Percentiles rank a stretch among this genome's conserved stretches.
phyloP scores from a whole-genome alignment of 2,888 invertebrate genomes.

The Agelastica alni region DNA sequence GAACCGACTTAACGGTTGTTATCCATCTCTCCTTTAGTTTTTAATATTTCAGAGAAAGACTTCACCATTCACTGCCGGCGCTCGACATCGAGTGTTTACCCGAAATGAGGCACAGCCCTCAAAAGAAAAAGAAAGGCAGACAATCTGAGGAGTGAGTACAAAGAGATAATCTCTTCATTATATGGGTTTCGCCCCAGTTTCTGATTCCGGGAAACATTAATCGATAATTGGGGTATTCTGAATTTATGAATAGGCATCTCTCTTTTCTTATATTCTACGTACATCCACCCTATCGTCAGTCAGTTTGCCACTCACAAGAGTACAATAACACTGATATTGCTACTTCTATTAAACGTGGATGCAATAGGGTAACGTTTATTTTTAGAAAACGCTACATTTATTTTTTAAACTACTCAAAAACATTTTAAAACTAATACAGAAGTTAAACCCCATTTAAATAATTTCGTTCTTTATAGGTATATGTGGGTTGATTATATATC shows the following conservation, averaged over 20 bases:
- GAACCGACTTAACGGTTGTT: not conserved
- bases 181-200: slow-evolving; percentile 9
- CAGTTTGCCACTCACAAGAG: too few species aligned
- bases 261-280: slow-evolving; percentile 10
- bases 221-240: slow-evolving; percentile 16
- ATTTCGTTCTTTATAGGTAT: too few species aligned
- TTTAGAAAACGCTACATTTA: too few species aligned
- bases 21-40: not conserved
- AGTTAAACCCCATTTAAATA: too few species aligned
- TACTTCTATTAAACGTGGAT: too few species aligned
- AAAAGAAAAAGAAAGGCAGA: slow-evolving; percentile 25
- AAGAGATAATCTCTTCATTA: slow-evolving; percentile 24
- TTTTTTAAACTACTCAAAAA: too few species aligned
- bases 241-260: slow-evolving; percentile 5
- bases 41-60: slow-evolving; percentile 17
- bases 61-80: slow-evolving; percentile 21
- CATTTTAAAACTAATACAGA: too few species aligned
- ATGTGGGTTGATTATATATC: too few species aligned
- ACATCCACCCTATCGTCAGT: too few species aligned
- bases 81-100: slow-evolving; percentile 24
- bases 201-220: not conserved
- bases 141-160: slow-evolving; percentile 32
- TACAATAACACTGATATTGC: too few species aligned
- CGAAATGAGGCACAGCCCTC: slow-evolving; percentile 17
- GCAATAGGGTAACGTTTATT: too few species aligned